phyloP scores from a whole-genome alignment of 2,888 invertebrate genomes.

The Apodemia duryi region DNA sequence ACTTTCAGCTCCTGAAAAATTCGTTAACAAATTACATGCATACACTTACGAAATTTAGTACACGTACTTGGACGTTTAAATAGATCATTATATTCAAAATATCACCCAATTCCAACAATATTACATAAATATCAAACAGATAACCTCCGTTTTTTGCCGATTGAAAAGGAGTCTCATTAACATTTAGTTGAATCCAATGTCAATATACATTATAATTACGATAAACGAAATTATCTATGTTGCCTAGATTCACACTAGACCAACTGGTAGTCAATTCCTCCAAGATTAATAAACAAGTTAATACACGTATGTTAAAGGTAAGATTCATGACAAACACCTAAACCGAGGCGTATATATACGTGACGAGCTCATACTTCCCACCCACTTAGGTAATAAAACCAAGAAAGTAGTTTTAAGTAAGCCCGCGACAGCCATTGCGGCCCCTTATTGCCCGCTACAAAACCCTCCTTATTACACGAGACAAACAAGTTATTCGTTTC shows the following conservation, averaged over 20 bases:
- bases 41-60: too few relatives aligned
- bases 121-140: too few relatives aligned
- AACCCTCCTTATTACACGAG: slow-evolving; percentile 73
- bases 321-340: slow-evolving; percentile 31
- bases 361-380: slow-evolving; percentile 42
- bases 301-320: slow-evolving; percentile 22
- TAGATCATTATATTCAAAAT: too few relatives aligned
- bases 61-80: too few relatives aligned
- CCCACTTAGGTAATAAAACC: slow-evolving; percentile 74
- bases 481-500: slow-evolving; percentile 79
- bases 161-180: too few relatives aligned
- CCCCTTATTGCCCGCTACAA: slow-evolving; percentile 68
- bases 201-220: too few relatives aligned
- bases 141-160: too few relatives aligned
- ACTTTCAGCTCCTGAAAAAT: too few relatives aligned
- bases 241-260: not conserved
- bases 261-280: not conserved
- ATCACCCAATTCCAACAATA: too few relatives aligned
- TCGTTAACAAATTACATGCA: too few relatives aligned
- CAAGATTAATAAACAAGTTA: slow-evolving; percentile 6
- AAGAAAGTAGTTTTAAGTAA: slow-evolving; percentile 76
- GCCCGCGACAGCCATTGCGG: slow-evolving; percentile 68
- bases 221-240: too few relatives aligned
- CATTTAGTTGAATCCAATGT: too few relatives aligned
- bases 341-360: slow-evolving; percentile 34